Conservation (phyloP, 2,113 vertebrate genomes). For the Anas platyrhynchos region DNA sequence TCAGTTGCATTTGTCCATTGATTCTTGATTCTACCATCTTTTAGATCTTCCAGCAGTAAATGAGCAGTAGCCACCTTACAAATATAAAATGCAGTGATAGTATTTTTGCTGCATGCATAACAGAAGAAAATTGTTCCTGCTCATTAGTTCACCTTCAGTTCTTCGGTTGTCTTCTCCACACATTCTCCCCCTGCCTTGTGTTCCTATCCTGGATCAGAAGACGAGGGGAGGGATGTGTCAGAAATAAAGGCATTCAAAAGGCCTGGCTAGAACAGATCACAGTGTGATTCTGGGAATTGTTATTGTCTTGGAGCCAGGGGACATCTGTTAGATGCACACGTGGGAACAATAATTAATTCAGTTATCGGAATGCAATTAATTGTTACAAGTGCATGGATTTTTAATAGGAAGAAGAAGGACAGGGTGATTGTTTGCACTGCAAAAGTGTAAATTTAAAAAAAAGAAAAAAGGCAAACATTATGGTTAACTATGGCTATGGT, state of each 20-base stretch:
- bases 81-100: too few species aligned
- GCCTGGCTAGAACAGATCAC: neutral
- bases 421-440: neutral
- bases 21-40: neutral
- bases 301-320: neutral
- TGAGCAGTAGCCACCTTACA: neutral
- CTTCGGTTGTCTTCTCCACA: neutral
- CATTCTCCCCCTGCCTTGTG: neutral
- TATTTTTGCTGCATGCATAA: neutral
- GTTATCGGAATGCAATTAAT: neutral
- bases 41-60: neutral
- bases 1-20: accelerated
- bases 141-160: neutral
- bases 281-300: neutral
- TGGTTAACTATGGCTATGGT: neutral
- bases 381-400: neutral
- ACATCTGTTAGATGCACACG: neutral
- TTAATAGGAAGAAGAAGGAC: neutral
- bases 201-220: neutral
- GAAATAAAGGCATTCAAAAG: neutral
- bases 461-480: neutral
- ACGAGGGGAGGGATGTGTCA: neutral
- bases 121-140: neutral
- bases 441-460: neutral
- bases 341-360: neutral